Percentiles rank a stretch among this genome's conserved stretches.
Evolutionary conservation across 2,888 invertebrate species (phyloP).

Genomic region (Doris montereyensis): DNA sequence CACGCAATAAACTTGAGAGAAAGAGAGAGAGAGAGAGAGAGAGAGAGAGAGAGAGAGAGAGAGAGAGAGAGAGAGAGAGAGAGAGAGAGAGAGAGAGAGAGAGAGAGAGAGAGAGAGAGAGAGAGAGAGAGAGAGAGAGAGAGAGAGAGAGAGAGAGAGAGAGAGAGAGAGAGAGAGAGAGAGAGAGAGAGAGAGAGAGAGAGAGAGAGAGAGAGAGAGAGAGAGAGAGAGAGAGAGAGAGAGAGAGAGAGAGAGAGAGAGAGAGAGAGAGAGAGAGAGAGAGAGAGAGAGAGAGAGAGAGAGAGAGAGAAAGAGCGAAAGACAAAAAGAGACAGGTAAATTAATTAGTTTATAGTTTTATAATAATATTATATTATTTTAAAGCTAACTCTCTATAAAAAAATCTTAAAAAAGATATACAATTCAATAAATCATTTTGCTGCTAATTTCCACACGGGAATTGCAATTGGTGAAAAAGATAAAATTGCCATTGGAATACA

Average conservation of each 20-base stretch:
- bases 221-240: background rate
- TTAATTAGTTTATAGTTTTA: too few relatives aligned
- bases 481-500: too few relatives aligned
- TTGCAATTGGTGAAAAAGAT: too few relatives aligned
- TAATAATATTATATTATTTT: too few relatives aligned
- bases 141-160: slow-evolving; percentile 4
- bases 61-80: background rate
- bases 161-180: background rate
- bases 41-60: background rate
- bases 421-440: too few relatives aligned
- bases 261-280: slow-evolving; percentile 8
- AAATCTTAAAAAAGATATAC: too few relatives aligned
- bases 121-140: slow-evolving; percentile 50
- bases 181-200: background rate
- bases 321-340: background rate
- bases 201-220: background rate
- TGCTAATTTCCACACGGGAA: too few relatives aligned
- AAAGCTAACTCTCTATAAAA: too few relatives aligned
- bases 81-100: slow-evolving; percentile 44
- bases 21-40: background rate
- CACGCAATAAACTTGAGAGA: background rate
- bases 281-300: slow-evolving; percentile 9
- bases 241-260: background rate
- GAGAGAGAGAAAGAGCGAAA: slow-evolving; percentile 25
- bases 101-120: slow-evolving; percentile 49